Base-by-base conservation (phyloP, 2,797 vertebrate species). In the Acipenser oxyrinchus region DNA sequence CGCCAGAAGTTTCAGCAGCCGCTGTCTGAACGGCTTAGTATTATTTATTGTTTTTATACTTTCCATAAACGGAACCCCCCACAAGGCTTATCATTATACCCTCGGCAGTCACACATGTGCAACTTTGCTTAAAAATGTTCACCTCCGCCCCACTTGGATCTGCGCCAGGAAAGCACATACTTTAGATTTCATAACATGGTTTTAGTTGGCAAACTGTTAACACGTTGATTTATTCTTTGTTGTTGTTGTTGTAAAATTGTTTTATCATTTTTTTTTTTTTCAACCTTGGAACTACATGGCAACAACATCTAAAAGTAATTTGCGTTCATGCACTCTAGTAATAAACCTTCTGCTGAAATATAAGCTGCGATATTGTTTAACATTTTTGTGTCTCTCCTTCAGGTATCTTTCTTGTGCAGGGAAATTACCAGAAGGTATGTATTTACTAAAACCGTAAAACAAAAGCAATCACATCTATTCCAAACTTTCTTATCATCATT, bases 371-470 rank as follows among this genome's bases (percentile, higher is more conserved):
- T 37, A 37, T 79, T 68, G 66, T 66, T 70, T 67, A 4, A 57
- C 53, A 48, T 55, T 49, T 13, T 74, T 60, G 50, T 37, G 15
- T 76, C 67, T 70, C 5, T 9, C 53, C 53, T 69, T 68, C 87
- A 98, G 96, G 78, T 86, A 86, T 77, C 82, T 98, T 48, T 86
- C 82, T 62, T 85, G 75, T 8, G 78, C 85, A 72, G 78, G 77
- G 75, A 90, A 86, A 77, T 76, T 94, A 58, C 93, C 93, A 67
- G 69, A 88, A 79, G 93, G 96, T 98, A 89, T 62, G 89, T 80
- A 37, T 48, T 67, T 64, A 8, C 10, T 8, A 64, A n/a, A n/a
- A 55, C 8, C 49, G 6, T 55, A 53, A 15, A 64, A 58, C 55
- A 15, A 7, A 15, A 48, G 50, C 49, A 15, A 18, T 66, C 3